These are phyloP conservation scores for Craseonycteris thonglongyai DNA, from an alignment of 2,113 vertebrate genomes.

Conservation along the genomic window DNA sequence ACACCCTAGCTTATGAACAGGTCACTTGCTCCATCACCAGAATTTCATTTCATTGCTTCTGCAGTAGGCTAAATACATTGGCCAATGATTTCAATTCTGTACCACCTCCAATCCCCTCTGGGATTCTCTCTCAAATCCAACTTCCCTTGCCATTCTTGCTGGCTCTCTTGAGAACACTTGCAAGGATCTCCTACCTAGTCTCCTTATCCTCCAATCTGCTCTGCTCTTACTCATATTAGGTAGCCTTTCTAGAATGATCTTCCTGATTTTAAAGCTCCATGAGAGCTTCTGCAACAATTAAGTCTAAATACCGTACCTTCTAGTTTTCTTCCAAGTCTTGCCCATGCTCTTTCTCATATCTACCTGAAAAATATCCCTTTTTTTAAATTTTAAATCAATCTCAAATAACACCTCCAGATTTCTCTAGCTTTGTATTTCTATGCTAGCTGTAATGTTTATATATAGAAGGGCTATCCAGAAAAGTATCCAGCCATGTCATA, in stretches of 20 bases:
- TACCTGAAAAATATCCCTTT: background rate
- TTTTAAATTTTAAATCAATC: background rate
- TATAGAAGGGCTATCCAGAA: too few relatives aligned
- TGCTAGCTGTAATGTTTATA: too few relatives aligned
- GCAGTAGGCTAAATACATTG: background rate
- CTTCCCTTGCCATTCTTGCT: background rate
- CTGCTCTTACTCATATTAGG: background rate
- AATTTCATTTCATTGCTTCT: background rate
- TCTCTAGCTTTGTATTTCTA: background rate
- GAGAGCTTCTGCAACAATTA: background rate
- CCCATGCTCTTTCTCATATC: background rate
- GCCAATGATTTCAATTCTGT: background rate
- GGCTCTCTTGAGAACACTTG: background rate
- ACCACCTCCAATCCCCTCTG: fast-evolving
- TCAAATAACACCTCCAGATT: background rate
- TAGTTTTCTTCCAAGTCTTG: background rate
- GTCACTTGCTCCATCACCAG: background rate
- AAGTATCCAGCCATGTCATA: too few relatives aligned
- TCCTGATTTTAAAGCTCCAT: background rate
- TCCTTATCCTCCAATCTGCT: background rate
- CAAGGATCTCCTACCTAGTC: background rate
- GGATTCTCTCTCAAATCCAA: background rate
- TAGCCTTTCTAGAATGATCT: background rate
- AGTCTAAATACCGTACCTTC: background rate
- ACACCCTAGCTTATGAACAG: background rate